phyloP scores from a whole-genome alignment of 1,140 invertebrate species.

The Leptinotarsa undecemlineata region DNA sequence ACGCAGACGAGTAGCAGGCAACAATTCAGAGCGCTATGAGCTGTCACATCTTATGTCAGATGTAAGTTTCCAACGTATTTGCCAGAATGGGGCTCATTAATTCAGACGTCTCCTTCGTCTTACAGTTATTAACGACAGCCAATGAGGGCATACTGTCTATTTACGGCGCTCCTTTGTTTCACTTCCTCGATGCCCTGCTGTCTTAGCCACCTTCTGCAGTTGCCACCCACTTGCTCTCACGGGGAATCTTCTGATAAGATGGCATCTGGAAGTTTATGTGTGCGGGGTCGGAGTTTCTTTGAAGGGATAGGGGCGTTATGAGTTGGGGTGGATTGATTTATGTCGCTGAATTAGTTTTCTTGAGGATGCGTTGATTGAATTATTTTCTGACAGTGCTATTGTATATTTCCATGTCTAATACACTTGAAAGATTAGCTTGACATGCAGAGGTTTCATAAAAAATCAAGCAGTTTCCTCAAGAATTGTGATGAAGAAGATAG shows the following conservation, averaged over 20 bases:
- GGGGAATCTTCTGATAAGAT: neutral
- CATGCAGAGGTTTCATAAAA: too few relatives aligned
- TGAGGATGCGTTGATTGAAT: too few relatives aligned
- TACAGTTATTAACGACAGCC: conserved; percentile 50
- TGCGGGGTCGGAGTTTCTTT: neutral
- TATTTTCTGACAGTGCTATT: too few relatives aligned
- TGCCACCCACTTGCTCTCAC: conserved; percentile 10
- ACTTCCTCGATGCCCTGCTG: conserved; percentile 28
- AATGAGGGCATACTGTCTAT: conserved; percentile 48
- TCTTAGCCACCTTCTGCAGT: conserved; percentile 22
- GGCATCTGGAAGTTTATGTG: neutral
- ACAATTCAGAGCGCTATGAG: conserved; percentile 17
- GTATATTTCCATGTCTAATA: too few relatives aligned
- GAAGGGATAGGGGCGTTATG: neutral
- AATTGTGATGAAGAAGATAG: too few relatives aligned
- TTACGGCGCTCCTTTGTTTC: conserved; percentile 47
- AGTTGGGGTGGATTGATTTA: neutral
- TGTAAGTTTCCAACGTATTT: conserved; percentile 27
- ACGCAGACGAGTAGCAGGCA: conserved; percentile 15
- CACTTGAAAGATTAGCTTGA: too few relatives aligned
- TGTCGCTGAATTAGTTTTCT: neutral
- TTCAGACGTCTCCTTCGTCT: conserved; percentile 48
- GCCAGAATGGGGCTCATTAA: conserved; percentile 42
- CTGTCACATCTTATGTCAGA: conserved; percentile 39
- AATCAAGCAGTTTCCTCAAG: too few relatives aligned